Evolutionary conservation across 2,797 vertebrate species (phyloP), one percentile per base, ranked within the genome.

Genomic region (Urosaurus nigricauda): DNA sequence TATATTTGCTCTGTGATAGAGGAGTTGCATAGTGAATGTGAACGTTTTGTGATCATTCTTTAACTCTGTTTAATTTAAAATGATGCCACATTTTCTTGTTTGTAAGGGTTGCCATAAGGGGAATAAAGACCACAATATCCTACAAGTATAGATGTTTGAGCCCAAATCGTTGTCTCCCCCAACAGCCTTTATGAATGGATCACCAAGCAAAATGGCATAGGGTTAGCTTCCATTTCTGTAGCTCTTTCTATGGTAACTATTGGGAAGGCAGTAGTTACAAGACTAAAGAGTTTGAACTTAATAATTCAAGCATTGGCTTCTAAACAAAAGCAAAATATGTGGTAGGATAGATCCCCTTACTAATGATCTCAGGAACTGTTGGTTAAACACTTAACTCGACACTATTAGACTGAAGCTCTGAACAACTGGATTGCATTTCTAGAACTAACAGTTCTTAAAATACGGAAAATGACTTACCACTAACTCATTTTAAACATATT

Each of bases 81-180:
- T 89, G 21, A 21, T 90, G 12, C 68, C 89, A 71, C 40, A 60
- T 85, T 79, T 88, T 90, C 90, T 87, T 93, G 94, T 94, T 94
- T 94, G 60, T 87, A 90, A 68, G 0, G 1, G 93, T 92, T 94
- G 92, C 91, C 89, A 75, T 84, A 86, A 0, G 0, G 91, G 71
- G 88, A 32, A 24, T 35, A 4, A 65, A 5, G 0, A 56, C 70
- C 40, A 82, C 83, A 26, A 56, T 60, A 89, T 92, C 90, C 89
- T 87, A 70, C 85, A 90, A 90, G 83, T 58, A 87, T 84, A 80
- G 87, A 90, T 60, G 87, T 53, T 80, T 90, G n/a, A 32, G 53
- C 73, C 53, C 43, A 84, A 70, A 16, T 29, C 32, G 2, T 56
- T 70, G 29, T 35, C 56, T 17, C 17, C 17, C 56, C 70, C 8